Evolutionary conservation across 1,140 invertebrate species (phyloP).

Genomic region (Apis florea): DNA sequence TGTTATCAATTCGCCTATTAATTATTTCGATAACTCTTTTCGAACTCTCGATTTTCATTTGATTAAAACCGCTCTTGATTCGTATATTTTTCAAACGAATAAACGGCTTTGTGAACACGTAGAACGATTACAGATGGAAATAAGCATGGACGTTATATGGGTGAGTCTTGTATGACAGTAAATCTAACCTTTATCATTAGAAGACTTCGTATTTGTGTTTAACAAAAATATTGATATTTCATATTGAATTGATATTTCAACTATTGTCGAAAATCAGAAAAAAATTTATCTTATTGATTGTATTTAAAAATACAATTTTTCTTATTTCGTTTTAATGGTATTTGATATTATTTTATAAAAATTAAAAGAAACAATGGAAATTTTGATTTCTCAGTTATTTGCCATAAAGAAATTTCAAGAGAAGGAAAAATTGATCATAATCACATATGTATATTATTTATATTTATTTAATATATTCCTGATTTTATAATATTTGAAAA

Average conservation of each 20-base stretch:
- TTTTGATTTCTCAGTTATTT: background rate
- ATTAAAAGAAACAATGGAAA: background rate
- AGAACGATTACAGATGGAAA: background rate
- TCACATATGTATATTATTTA: background rate
- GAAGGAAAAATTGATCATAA: background rate
- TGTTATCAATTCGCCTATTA: background rate
- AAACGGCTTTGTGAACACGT: background rate
- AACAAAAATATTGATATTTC: background rate
- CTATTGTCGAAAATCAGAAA: background rate
- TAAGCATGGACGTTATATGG: slow-evolving; percentile 22
- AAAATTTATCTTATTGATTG: background rate
- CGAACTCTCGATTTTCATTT: background rate
- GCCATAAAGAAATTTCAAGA: background rate
- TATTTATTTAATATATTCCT: background rate
- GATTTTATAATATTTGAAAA: background rate
- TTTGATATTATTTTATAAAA: background rate
- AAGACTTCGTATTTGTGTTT: background rate
- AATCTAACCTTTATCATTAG: slow-evolving; percentile 1
- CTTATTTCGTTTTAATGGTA: too few species aligned
- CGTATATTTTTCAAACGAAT: background rate
- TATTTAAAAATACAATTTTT: background rate
- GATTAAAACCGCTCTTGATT: background rate
- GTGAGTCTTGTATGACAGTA: slow-evolving; percentile 7
- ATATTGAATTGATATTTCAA: background rate
- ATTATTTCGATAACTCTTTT: background rate